phyloP scores from a whole-genome alignment of 2,888 invertebrate species.

The Troides aeacus region DNA sequence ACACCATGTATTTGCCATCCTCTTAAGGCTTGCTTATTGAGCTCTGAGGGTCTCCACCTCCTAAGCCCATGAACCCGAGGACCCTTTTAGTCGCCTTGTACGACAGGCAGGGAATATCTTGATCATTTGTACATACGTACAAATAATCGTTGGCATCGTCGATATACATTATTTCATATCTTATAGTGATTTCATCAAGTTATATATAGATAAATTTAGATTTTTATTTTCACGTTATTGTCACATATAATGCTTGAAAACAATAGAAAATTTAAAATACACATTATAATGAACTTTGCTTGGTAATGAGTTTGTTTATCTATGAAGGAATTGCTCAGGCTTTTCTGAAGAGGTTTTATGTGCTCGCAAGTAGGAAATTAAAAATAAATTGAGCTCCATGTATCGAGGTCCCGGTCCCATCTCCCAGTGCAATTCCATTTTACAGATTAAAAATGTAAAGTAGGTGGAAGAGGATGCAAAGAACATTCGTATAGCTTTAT shows the following conservation, averaged over 20 bases:
- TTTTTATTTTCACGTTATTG: too few species aligned
- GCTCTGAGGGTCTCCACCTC: too few species aligned
- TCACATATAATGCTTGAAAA: not conserved
- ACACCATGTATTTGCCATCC: too few species aligned
- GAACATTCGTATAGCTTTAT: conserved; percentile 15
- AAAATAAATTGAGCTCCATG: conserved; percentile 22
- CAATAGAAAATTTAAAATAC: not conserved
- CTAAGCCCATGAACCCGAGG: too few species aligned
- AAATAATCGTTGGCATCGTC: too few species aligned
- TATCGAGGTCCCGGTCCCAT: conserved; percentile 14
- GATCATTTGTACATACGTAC: too few species aligned
- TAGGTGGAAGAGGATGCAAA: conserved; percentile 5
- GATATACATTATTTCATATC: too few species aligned
- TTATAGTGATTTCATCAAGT: too few species aligned
- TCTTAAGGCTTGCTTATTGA: too few species aligned
- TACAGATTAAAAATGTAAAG: conserved; percentile 6
- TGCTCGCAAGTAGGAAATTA: conserved; percentile 22
- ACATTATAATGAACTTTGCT: not conserved
- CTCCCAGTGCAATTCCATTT: conserved; percentile 20
- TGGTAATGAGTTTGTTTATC: not conserved
- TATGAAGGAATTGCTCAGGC: not conserved
- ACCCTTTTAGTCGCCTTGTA: too few species aligned
- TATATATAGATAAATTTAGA: too few species aligned
- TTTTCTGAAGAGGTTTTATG: conserved; percentile 14
- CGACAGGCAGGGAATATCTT: too few species aligned